phyloP scores from a whole-genome alignment of 2,797 vertebrate genomes.

The Enoplosus armatus region DNA sequence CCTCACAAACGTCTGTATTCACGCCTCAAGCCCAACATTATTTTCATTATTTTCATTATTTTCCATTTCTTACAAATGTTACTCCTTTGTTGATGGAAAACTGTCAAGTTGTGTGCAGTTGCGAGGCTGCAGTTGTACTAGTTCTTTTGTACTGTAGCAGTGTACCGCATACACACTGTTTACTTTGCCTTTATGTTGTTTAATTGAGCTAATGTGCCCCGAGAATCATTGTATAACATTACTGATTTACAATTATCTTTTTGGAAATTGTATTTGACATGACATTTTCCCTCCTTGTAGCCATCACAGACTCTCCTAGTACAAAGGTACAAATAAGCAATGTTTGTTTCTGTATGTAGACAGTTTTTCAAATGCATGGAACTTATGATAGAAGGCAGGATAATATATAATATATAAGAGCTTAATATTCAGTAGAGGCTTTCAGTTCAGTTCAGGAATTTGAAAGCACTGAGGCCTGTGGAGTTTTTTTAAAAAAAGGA shows the following conservation, averaged over 20 bases:
- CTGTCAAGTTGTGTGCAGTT: background rate
- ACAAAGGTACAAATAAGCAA: background rate
- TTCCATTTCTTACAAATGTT: background rate
- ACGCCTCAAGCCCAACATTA: background rate
- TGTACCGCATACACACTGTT: background rate
- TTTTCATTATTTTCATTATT: too few relatives aligned
- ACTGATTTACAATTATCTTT: background rate
- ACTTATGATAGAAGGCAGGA: background rate
- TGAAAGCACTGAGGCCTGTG: conserved; percentile 5
- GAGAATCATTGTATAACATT: background rate
- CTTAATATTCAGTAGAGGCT: background rate
- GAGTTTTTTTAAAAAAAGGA: too few relatives aligned
- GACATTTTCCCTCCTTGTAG: background rate
- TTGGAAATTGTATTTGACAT: background rate
- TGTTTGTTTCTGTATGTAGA: conserved; percentile 1
- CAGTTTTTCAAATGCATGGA: background rate
- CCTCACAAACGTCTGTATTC: background rate
- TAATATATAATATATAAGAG: background rate
- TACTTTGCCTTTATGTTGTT: too few relatives aligned
- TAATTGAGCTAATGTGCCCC: background rate
- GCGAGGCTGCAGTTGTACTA: background rate
- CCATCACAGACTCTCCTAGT: background rate
- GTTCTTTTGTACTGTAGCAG: background rate
- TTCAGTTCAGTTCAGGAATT: conserved; percentile 5
- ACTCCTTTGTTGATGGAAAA: background rate